Conservation (phyloP, 2,888 invertebrate genomes). For the Ceraclea dissimilis region DNA sequence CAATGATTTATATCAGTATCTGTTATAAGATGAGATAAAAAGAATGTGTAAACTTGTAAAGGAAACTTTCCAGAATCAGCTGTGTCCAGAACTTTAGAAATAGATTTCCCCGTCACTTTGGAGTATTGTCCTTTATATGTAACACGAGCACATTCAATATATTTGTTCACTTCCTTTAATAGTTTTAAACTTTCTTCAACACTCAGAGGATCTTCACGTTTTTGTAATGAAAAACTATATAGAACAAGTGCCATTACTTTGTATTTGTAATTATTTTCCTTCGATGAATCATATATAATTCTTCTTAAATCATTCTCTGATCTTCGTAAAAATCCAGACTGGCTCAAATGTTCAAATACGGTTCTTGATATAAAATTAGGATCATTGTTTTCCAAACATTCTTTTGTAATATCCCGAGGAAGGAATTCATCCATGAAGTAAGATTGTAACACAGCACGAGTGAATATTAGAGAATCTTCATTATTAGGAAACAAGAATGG, state of each 20-base stretch:
- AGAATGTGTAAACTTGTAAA: conserved; percentile 49
- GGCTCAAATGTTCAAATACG: conserved; percentile 36
- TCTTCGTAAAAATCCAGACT: conserved; percentile 28
- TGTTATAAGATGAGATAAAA: conserved; percentile 37
- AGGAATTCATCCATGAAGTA: conserved; percentile 37
- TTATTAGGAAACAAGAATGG: conserved; percentile 56
- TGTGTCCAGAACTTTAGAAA: conserved; percentile 35
- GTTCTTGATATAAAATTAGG: conserved; percentile 30
- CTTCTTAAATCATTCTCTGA: conserved; percentile 10
- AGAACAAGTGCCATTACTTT: conserved; percentile 40
- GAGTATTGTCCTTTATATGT: conserved; percentile 33
- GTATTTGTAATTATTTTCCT: conserved; percentile 27
- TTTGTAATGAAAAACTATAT: conserved; percentile 38
- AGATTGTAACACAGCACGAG: conserved; percentile 37
- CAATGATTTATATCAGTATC: conserved; percentile 40
- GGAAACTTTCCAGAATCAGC: conserved; percentile 44
- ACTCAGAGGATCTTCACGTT: conserved; percentile 21
- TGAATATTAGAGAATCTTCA: conserved; percentile 31
- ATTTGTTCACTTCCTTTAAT: conserved; percentile 40
- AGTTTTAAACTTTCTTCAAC: conserved; percentile 37
- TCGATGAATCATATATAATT: conserved; percentile 31
- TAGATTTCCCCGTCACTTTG: conserved; percentile 33
- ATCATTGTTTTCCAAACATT: conserved; percentile 22
- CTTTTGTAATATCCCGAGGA: conserved; percentile 29
- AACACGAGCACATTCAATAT: conserved; percentile 37